Base-by-base conservation (phyloP, 2,888 invertebrate species). In the Acrocyrtus sp. region DNA sequence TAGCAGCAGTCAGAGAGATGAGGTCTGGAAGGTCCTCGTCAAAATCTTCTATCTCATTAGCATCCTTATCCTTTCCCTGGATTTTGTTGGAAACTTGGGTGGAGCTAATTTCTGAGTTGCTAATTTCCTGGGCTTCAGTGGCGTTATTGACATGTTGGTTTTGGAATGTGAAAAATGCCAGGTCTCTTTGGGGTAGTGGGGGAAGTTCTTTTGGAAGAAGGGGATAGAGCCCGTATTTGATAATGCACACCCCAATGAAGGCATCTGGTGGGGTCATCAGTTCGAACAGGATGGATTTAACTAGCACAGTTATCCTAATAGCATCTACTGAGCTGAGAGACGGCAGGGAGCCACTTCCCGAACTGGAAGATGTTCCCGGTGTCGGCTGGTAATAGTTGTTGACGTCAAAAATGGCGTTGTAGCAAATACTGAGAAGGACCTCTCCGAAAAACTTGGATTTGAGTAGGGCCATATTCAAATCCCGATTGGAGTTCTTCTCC, bases 261-360 rank as follows among this genome's bases (percentile, higher is more conserved):
- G 78, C 81, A 73, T 81, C 81, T 24, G 81, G 78, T 47, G 81
- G 81, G 2, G 81, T 79, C 81, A 81, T 80, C n/a, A 81, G 45
- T 62, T 81, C 81, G 17, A 62, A 68, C 17, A 81, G 50, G 10
- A 81, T 80, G 6, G 79, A 77, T 67, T 79, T 79, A 5, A 81
- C 69, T 10, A 78, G 51, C 0, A 76, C 61, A 34, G 77, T 75
- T 41, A 81, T 67, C 26, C 77, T 66, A 10, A 79, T 51, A 19
- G 77, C 77, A 60, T 77, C 77, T 2, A 75, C 75, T 1, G 68
- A 63, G 57, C 62, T 74, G 10, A 77, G 27, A 8, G 50, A 24
- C 10, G 69, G 56, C 2, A 19, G 47, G 0, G 72, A 27, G n/a
- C 12, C 12, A 21, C 22, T 54, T n/a, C 21, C 10, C 1, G 58